Percentiles rank a stretch among this genome's conserved stretches.
Conservation (phyloP, 1,140 invertebrate species). For the Telenomus remus region DNA sequence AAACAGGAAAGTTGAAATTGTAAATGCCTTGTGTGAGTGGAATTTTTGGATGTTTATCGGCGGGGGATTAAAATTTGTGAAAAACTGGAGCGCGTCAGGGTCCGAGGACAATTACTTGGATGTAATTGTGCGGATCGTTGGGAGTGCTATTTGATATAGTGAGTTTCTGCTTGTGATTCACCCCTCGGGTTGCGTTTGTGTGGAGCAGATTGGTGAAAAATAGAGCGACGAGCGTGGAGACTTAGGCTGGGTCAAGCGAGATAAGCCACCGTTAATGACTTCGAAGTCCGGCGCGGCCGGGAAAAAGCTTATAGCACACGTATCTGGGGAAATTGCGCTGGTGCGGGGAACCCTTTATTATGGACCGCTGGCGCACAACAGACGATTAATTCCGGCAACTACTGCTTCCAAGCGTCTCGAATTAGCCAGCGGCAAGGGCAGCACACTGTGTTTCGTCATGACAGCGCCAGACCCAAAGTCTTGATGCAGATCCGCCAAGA, state of each 20-base stretch:
- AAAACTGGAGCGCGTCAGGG: background rate
- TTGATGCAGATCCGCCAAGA: conserved; percentile 42
- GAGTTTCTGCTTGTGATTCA: conserved; percentile 23
- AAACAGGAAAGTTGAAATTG: no score
- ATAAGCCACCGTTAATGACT: conserved; percentile 44
- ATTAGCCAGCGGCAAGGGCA: conserved; percentile 39
- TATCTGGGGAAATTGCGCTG: conserved; percentile 24
- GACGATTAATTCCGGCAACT: conserved; percentile 45
- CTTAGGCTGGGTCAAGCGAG: conserved; percentile 25
- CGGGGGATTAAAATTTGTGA: background rate
- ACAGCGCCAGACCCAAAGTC: conserved; percentile 31
- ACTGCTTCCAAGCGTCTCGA: conserved; percentile 39
- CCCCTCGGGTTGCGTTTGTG: conserved; percentile 14
- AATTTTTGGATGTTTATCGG: no score
- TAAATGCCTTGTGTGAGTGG: no score
- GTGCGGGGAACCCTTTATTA: conserved; percentile 36
- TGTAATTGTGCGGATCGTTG: conserved; percentile 28
- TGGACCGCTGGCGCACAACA: conserved; percentile 31
- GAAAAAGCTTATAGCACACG: conserved; percentile 27
- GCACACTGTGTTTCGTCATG: conserved; percentile 29
- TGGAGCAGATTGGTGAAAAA: conserved; percentile 29
- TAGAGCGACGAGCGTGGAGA: conserved; percentile 18
- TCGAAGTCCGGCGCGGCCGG: conserved; percentile 11
- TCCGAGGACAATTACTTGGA: conserved; percentile 6
- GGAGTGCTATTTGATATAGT: conserved; percentile 23